These are phyloP conservation scores for Hylaeus anthracinus DNA, from an alignment of 1,140 invertebrate genomes.

Conservation along the genomic window DNA sequence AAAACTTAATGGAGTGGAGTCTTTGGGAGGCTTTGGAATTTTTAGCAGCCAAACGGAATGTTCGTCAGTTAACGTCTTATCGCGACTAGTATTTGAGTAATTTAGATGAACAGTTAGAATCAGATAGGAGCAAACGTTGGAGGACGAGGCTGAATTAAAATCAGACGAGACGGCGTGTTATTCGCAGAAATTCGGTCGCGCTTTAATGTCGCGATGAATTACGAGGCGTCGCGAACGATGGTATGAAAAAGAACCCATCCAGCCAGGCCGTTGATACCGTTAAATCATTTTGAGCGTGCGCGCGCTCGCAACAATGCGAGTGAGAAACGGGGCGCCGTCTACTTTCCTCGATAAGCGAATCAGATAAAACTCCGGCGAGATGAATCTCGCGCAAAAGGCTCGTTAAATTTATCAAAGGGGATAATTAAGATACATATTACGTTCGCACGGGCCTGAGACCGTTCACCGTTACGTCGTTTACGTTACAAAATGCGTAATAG, in stretches of 20 bases:
- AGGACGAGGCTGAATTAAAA: not conserved
- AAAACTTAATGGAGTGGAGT: too few relatives aligned
- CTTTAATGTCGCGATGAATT: not conserved
- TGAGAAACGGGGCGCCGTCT: slow-evolving; percentile 9
- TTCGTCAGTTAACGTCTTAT: too few relatives aligned
- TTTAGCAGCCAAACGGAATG: too few relatives aligned
- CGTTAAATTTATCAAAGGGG: slow-evolving; percentile 42
- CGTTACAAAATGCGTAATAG: slow-evolving; percentile 35
- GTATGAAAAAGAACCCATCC: not conserved
- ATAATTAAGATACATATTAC: slow-evolving; percentile 45
- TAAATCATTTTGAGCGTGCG: slow-evolving; percentile 29
- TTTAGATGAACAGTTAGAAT: not conserved
- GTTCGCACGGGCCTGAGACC: slow-evolving; percentile 29
- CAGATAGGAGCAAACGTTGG: not conserved
- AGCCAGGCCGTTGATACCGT: slow-evolving; percentile 26
- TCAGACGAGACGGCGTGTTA: not conserved
- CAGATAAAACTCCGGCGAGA: slow-evolving; percentile 40
- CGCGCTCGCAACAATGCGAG: slow-evolving; percentile 14
- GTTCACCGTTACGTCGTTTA: slow-evolving; percentile 45
- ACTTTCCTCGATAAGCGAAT: slow-evolving; percentile 19
- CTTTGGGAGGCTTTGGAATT: not conserved
- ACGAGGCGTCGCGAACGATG: not conserved
- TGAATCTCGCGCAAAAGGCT: slow-evolving; percentile 32
- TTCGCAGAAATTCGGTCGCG: not conserved
- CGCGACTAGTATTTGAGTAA: too few relatives aligned